These are phyloP conservation scores for Desmodus rotundus DNA, from an alignment of 2,113 vertebrate species.

Conservation along the genomic window DNA sequence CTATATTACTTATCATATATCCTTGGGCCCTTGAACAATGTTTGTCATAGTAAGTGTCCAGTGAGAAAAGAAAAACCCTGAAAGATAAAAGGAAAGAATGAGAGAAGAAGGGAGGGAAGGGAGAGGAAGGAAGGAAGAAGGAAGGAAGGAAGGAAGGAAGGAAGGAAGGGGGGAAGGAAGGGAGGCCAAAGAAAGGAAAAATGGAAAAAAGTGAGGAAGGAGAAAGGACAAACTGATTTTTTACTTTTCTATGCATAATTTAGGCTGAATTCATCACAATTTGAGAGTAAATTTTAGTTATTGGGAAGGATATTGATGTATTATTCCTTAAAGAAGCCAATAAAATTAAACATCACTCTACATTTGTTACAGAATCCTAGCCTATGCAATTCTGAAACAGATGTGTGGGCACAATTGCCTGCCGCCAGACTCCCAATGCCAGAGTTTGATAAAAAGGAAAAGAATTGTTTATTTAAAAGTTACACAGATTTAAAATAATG, in stretches of 20 bases:
- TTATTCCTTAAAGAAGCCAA: neutral
- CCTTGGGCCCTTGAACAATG: neutral
- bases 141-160: neutral
- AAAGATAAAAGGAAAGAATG: neutral
- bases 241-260: neutral
- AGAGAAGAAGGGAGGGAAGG: neutral
- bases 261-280: neutral
- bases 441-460: too few relatives aligned
- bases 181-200: neutral
- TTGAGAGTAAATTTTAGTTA: neutral
- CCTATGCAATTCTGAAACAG: too few relatives aligned
- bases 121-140: rapidly evolving
- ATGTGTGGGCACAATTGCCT: too few relatives aligned
- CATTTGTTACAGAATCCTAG: too few relatives aligned
- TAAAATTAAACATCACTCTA: neutral
- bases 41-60: neutral
- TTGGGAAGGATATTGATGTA: neutral
- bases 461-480: too few relatives aligned
- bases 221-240: neutral
- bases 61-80: neutral
- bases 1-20: neutral
- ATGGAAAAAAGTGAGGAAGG: neutral
- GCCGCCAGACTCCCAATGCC: too few relatives aligned
- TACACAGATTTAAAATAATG: too few relatives aligned
- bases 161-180: neutral